Conservation (phyloP, 2,113 vertebrate species). For the Myiagra hebetior region DNA sequence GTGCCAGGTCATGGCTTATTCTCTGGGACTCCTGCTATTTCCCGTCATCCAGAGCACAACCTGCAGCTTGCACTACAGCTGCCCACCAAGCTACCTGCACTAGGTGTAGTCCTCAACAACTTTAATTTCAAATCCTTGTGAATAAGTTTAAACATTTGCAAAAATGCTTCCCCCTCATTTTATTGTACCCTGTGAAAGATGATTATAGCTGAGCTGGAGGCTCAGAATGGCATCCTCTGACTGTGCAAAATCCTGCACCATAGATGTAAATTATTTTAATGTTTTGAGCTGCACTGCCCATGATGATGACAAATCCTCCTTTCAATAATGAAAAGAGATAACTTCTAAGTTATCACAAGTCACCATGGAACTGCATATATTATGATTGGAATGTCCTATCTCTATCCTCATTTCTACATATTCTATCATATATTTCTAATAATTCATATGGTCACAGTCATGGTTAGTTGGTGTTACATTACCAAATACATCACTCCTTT, state of each 20-base stretch:
- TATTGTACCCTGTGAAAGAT: not conserved
- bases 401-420: not conserved
- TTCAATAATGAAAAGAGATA: not conserved
- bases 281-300: not conserved
- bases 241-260: not conserved
- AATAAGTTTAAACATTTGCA: not conserved
- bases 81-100: not conserved
- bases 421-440: not conserved
- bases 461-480: not conserved
- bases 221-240: slow-evolving; percentile 24
- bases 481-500: not conserved
- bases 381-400: not conserved
- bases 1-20: not conserved
- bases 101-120: not conserved
- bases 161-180: not conserved
- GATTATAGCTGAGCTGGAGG: not conserved
- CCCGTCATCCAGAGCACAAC: not conserved
- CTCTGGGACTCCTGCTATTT: not conserved
- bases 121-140: not conserved
- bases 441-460: not conserved
- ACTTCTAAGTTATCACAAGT: not conserved
- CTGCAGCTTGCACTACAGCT: not conserved
- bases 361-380: not conserved
- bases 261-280: not conserved
- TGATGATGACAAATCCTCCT: not conserved